Percentiles rank a stretch among this genome's conserved stretches.
Evolutionary conservation across 1,140 invertebrate species (phyloP).

Genomic region (Drusus annulatus): DNA sequence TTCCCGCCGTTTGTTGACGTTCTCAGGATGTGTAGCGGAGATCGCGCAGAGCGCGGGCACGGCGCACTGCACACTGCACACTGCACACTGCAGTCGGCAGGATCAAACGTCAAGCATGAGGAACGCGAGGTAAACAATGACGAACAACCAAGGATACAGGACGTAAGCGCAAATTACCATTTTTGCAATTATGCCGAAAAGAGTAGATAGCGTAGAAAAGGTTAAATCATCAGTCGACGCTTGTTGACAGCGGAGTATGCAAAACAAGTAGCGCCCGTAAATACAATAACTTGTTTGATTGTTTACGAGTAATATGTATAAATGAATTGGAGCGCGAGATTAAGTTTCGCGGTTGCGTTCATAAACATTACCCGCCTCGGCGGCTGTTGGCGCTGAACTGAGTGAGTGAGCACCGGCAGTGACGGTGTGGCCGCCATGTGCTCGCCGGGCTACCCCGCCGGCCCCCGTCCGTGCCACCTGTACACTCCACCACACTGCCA

Average conservation of each 20-base stretch:
- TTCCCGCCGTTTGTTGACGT: slow-evolving; percentile 46
- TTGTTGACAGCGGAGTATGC: too few relatives aligned
- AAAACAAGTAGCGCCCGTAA: not conserved
- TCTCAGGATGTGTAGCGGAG: slow-evolving; percentile 42
- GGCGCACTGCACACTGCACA: not conserved
- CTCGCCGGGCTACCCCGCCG: slow-evolving; percentile 48
- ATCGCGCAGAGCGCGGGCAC: not conserved
- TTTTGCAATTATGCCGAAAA: slow-evolving; percentile 4
- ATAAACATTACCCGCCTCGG: slow-evolving; percentile 26
- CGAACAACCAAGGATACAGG: slow-evolving; percentile 70
- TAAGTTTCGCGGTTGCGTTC: not conserved
- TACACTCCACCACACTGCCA: not conserved
- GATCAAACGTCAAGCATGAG: slow-evolving; percentile 70
- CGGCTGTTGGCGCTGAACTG: slow-evolving; percentile 40
- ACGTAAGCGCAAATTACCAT: slow-evolving; percentile 71
- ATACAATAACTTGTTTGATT: not conserved
- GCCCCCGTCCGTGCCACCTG: not conserved
- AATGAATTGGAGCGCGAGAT: slow-evolving; percentile 7
- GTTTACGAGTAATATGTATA: not conserved
- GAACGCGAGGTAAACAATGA: slow-evolving; percentile 70
- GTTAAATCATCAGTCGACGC: too few relatives aligned
- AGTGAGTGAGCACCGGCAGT: not conserved
- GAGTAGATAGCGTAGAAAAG: not conserved
- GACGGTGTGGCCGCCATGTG: slow-evolving; percentile 33
- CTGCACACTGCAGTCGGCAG: slow-evolving; percentile 8